These are phyloP conservation scores for Cyclargus thomasi DNA, from an alignment of 1,140 invertebrate species.

Conservation along the genomic window DNA sequence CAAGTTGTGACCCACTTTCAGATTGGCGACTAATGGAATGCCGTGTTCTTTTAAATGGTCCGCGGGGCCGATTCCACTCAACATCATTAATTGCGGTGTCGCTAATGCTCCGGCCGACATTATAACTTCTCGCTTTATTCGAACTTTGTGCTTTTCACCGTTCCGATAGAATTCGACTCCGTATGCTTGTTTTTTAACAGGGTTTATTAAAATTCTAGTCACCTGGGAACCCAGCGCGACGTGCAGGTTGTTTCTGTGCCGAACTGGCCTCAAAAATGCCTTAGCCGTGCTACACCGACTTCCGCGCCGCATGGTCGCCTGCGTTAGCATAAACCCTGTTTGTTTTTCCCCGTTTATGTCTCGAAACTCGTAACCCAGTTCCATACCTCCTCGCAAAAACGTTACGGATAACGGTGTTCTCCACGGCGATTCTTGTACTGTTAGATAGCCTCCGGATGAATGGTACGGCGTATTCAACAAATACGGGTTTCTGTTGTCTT, in stretches of 20 bases:
- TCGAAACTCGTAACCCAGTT: constrained; percentile 86
- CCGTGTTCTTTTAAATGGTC: constrained; percentile 85
- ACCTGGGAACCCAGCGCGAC: constrained; percentile 87
- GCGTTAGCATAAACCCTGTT: constrained; percentile 90
- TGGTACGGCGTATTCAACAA: constrained; percentile 85
- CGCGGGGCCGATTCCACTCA: constrained; percentile 90
- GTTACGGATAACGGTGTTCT: constrained; percentile 85
- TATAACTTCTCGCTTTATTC: constrained; percentile 85
- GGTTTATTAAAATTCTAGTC: constrained; percentile 82
- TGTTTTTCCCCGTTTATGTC: constrained; percentile 90
- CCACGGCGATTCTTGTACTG: constrained; percentile 89
- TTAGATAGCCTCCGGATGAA: constrained; percentile 85
- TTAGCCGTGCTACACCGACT: constrained; percentile 92
- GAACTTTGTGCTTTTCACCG: constrained; percentile 78
- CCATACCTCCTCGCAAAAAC: constrained; percentile 86
- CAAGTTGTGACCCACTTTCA: constrained; percentile 88
- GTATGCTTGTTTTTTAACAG: constrained; percentile 80
- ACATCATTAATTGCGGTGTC: constrained; percentile 90
- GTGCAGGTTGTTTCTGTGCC: constrained; percentile 86
- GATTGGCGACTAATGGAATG: constrained; percentile 83
- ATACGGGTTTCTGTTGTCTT: constrained; percentile 90
- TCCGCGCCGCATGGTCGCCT: constrained; percentile 89
- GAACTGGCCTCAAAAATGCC: constrained; percentile 89
- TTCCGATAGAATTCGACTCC: constrained; percentile 85
- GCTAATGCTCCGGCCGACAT: constrained; percentile 88